These are phyloP conservation scores for Enteromius thamalakanensis DNA, from an alignment of 2,797 vertebrate genomes.

Conservation along the genomic window DNA sequence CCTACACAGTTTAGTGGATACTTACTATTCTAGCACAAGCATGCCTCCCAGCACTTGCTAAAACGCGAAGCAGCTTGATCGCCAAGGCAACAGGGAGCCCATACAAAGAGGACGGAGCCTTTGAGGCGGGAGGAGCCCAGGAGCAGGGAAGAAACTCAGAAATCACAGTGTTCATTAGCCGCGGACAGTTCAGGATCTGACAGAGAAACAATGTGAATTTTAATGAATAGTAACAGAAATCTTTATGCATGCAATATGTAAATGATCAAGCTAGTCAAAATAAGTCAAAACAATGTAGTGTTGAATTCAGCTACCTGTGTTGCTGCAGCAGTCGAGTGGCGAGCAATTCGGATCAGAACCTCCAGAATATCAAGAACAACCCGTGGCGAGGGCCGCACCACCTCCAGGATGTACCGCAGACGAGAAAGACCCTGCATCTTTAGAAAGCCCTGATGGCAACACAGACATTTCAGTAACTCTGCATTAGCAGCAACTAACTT, in stretches of 20 bases:
- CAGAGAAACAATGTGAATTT: neutral
- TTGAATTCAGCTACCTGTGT: slow-evolving; percentile 74
- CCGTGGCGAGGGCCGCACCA: slow-evolving; percentile 83
- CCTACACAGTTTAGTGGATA: slow-evolving; percentile 8
- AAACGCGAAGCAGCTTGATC: slow-evolving; percentile 91
- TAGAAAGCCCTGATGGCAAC: slow-evolving; percentile 84
- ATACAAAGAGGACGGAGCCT: slow-evolving; percentile 76
- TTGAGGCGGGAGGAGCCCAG: slow-evolving; percentile 76
- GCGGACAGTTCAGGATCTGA: slow-evolving; percentile 91
- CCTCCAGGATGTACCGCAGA: slow-evolving; percentile 92
- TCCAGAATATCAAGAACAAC: slow-evolving; percentile 88
- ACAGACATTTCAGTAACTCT: neutral
- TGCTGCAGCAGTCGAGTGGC: slow-evolving; percentile 87
- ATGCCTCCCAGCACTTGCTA: slow-evolving; percentile 89
- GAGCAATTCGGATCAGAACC: slow-evolving; percentile 86
- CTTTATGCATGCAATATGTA: too few relatives aligned
- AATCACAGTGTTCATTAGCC: slow-evolving; percentile 87
- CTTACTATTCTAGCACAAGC: slow-evolving; percentile 90
- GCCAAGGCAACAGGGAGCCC: slow-evolving; percentile 83
- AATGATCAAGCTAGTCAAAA: neutral
- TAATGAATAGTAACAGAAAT: neutral
- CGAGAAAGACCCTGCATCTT: slow-evolving; percentile 91
- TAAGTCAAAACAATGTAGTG: neutral
- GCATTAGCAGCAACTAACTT: neutral
- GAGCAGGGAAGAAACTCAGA: slow-evolving; percentile 89